Percentiles rank a stretch among this genome's conserved stretches.
Conservation (phyloP, 1,140 invertebrate genomes). For the Diorhabda elongata region DNA sequence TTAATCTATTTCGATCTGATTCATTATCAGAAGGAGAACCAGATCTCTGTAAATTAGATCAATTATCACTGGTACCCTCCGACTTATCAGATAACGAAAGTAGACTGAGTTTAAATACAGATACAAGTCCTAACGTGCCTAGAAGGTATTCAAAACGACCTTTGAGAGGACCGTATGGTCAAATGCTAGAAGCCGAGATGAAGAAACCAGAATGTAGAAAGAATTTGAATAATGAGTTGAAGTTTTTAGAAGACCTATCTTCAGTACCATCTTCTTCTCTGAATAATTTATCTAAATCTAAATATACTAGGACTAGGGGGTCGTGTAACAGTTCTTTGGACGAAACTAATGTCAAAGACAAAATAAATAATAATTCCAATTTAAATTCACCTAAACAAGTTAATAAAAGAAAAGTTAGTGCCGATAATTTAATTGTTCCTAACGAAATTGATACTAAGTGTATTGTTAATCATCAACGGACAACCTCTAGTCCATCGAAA, state of each 20-base stretch:
- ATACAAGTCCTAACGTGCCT: slow-evolving; percentile 43
- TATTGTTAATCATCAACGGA: slow-evolving; percentile 63
- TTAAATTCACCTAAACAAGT: slow-evolving; percentile 22
- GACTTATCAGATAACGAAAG: slow-evolving; percentile 56
- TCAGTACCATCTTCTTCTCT: slow-evolving; percentile 29
- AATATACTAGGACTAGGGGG: slow-evolving; percentile 34
- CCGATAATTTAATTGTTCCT: slow-evolving; percentile 47
- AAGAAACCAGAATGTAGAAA: slow-evolving; percentile 59
- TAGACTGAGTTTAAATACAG: slow-evolving; percentile 36
- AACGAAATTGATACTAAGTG: slow-evolving; percentile 43
- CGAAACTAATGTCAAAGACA: slow-evolving; percentile 46
- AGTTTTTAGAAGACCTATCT: slow-evolving; percentile 50
- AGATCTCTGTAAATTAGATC: slow-evolving; percentile 43
- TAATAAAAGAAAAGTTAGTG: slow-evolving; percentile 51
- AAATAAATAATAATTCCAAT: slow-evolving; percentile 5
- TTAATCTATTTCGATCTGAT: slow-evolving; percentile 46
- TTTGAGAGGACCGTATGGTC: slow-evolving; percentile 72
- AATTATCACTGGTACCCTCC: slow-evolving; percentile 38
- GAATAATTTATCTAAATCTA: slow-evolving; percentile 31
- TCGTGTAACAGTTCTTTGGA: slow-evolving; percentile 49
- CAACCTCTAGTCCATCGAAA: slow-evolving; percentile 75
- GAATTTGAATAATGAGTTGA: slow-evolving; percentile 54
- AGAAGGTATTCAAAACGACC: slow-evolving; percentile 69
- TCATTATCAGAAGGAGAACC: slow-evolving; percentile 58
- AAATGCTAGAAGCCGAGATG: slow-evolving; percentile 81